These are phyloP conservation scores for Erithacus rubecula DNA, from an alignment of 2,797 vertebrate species.

Conservation along the genomic window DNA sequence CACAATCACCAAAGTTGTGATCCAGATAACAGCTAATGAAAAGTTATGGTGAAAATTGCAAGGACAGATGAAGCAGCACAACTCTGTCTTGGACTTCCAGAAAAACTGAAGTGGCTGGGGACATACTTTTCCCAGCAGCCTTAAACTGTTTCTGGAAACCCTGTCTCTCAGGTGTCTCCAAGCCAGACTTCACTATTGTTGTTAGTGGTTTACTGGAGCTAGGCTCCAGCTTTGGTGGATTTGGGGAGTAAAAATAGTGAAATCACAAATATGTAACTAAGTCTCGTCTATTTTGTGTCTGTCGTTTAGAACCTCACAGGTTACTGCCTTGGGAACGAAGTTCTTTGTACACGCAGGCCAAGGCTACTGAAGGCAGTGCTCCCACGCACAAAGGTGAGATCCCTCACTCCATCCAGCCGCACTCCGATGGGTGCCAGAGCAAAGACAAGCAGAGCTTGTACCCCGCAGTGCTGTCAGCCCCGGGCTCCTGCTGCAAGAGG, in stretches of 20 bases:
- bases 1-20: background rate
- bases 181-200: background rate
- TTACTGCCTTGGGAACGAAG: background rate
- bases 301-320: background rate
- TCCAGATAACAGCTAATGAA: background rate
- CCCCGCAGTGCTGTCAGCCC: background rate
- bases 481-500: background rate
- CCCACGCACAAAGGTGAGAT: background rate
- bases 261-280: background rate
- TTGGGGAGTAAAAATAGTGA: background rate
- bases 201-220: background rate
- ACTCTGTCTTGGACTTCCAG: background rate
- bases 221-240: background rate
- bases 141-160: background rate
- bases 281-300: background rate
- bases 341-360: background rate
- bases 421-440: background rate
- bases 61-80: background rate
- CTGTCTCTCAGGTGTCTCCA: background rate
- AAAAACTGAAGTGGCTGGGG: background rate
- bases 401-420: fast-evolving
- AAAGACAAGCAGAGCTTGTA: background rate
- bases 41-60: background rate
- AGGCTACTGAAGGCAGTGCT: background rate
- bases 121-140: background rate